phyloP scores from a whole-genome alignment of 1,140 invertebrate species.

The Drosophila cardini region DNA sequence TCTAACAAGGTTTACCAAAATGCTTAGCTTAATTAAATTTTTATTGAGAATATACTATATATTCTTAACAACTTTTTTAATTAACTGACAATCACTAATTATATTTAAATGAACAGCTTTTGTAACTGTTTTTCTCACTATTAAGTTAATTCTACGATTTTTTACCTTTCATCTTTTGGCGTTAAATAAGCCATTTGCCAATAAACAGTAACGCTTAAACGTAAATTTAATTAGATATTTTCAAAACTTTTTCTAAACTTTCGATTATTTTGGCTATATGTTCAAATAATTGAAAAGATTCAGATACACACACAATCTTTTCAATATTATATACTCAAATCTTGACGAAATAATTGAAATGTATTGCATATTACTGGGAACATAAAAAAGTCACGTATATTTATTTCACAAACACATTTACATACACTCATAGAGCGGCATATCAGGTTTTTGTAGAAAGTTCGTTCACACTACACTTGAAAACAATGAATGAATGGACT shows the following conservation, averaged over 20 bases:
- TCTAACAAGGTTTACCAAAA: too few relatives aligned
- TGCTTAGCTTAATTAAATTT: too few relatives aligned
- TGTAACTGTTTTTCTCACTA: constrained; percentile 24
- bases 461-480: constrained; percentile 38
- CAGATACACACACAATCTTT: neutral
- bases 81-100: constrained; percentile 24
- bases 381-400: constrained; percentile 28
- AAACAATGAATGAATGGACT: constrained; percentile 42
- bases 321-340: constrained; percentile 12
- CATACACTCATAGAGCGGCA: constrained; percentile 30
- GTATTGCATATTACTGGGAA: constrained; percentile 17
- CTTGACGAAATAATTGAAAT: constrained; percentile 23
- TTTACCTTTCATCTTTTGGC: neutral
- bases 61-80: neutral
- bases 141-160: constrained; percentile 10
- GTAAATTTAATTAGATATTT: constrained; percentile 24
- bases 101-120: constrained; percentile 19
- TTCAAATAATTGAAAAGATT: constrained; percentile 10
- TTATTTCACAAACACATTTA: constrained; percentile 9
- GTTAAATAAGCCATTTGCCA: constrained; percentile 17
- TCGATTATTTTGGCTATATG: constrained; percentile 36
- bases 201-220: constrained; percentile 13
- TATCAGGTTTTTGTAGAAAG: constrained; percentile 45
- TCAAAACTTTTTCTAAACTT: constrained; percentile 1
- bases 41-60: neutral